Conservation (phyloP, 2,888 invertebrate genomes). For the Ecdyonurus torrentis region DNA sequence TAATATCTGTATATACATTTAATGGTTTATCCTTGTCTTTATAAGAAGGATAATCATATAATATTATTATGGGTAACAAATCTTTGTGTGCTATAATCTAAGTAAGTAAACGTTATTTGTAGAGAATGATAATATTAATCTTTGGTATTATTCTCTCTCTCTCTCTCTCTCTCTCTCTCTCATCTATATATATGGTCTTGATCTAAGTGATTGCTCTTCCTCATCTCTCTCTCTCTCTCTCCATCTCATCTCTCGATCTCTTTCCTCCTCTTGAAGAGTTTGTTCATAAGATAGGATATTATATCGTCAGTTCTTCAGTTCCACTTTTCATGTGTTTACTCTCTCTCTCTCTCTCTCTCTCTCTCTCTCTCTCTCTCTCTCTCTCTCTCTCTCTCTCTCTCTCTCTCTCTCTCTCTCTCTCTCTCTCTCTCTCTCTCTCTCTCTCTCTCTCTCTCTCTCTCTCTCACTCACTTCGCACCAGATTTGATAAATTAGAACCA, state of each 20-base stretch:
- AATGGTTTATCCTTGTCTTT: too few species aligned
- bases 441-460: neutral
- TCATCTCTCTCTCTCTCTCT: neutral
- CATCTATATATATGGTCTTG: neutral
- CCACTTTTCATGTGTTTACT: neutral
- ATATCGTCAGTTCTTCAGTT: neutral
- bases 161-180: neutral
- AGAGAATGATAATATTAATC: neutral
- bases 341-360: neutral
- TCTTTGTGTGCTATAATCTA: neutral
- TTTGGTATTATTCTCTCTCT: neutral
- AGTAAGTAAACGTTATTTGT: neutral
- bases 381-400: neutral
- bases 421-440: neutral
- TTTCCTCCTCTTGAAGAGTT: neutral
- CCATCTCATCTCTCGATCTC: neutral
- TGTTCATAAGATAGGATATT: too few species aligned
- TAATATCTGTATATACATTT: too few species aligned
- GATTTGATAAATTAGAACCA: too few species aligned
- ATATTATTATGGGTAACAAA: too few species aligned
- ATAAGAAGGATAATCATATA: too few species aligned
- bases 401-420: neutral
- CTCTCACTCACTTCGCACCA: neutral
- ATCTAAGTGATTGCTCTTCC: neutral
- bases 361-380: neutral